Evolutionary conservation across 1,140 invertebrate genomes (phyloP).

Genomic region (Sycophila sp.): DNA sequence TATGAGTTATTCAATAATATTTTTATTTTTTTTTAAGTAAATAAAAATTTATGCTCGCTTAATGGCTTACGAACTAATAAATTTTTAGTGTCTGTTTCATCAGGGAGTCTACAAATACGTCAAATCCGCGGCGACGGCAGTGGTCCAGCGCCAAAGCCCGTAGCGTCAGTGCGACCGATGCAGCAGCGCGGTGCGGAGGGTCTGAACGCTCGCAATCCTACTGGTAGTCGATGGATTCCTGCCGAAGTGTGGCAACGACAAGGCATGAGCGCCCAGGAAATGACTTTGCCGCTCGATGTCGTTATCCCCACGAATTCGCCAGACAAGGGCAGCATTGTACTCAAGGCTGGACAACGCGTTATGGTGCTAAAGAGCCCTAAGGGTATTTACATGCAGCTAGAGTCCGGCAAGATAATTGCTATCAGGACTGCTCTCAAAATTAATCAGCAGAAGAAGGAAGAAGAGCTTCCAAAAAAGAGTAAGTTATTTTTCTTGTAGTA

Average conservation of each 20-base stretch:
- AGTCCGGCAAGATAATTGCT: slow-evolving; percentile 96
- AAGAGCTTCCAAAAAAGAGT: slow-evolving; percentile 69
- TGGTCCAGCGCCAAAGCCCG: slow-evolving; percentile 61
- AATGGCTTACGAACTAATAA: slow-evolving; percentile 14
- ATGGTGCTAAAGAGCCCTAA: slow-evolving; percentile 94
- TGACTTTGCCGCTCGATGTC: slow-evolving; percentile 90
- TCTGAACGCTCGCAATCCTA: slow-evolving; percentile 65
- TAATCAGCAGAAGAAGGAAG: slow-evolving; percentile 72
- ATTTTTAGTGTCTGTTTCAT: slow-evolving; percentile 43
- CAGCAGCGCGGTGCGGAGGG: slow-evolving; percentile 64
- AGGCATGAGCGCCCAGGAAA: slow-evolving; percentile 94
- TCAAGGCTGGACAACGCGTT: slow-evolving; percentile 92
- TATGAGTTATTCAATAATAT: slow-evolving; percentile 2
- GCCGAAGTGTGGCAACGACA: slow-evolving; percentile 89
- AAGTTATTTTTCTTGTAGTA: slow-evolving; percentile 16
- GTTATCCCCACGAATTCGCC: slow-evolving; percentile 91
- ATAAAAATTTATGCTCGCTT: neutral
- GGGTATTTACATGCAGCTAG: slow-evolving; percentile 94
- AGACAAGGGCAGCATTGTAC: slow-evolving; percentile 85
- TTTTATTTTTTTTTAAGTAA: too few species aligned
- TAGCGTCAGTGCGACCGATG: slow-evolving; percentile 70
- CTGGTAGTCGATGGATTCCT: slow-evolving; percentile 78
- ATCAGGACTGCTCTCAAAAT: slow-evolving; percentile 83
- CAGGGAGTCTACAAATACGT: slow-evolving; percentile 62
- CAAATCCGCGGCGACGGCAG: slow-evolving; percentile 60